Conservation (phyloP, 2,888 invertebrate species). For the Resseliella maxima region DNA sequence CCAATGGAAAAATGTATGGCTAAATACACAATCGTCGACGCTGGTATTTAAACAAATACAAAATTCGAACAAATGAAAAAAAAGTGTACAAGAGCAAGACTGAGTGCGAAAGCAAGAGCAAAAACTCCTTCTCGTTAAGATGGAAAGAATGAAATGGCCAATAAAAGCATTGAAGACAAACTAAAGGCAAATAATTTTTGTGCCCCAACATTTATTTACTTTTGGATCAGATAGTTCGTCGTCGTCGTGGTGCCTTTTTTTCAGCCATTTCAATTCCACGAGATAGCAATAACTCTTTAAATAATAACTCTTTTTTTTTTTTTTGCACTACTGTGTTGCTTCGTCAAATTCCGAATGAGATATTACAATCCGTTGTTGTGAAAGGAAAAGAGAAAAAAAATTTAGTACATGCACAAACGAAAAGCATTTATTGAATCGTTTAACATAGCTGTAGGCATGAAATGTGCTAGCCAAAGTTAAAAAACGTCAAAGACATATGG, state of each 20-base stretch:
- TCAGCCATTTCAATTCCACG: background rate
- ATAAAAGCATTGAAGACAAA: background rate
- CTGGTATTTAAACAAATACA: conserved; percentile 41
- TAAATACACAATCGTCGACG: background rate
- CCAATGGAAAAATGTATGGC: conserved; percentile 25
- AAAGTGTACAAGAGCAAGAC: background rate
- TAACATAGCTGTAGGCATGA: conserved; percentile 26
- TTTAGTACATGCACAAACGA: conserved; percentile 34
- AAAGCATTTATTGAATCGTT: conserved; percentile 26
- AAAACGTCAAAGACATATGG: background rate
- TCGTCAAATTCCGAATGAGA: background rate
- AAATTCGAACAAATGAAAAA: background rate
- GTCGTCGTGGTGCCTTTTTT: background rate
- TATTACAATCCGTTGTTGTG: background rate
- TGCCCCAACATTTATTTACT: background rate
- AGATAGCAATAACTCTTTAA: conserved; percentile 34
- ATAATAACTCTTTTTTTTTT: background rate
- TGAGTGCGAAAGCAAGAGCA: background rate
- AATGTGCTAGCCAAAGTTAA: background rate
- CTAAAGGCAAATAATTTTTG: conserved; percentile 3
- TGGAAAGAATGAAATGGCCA: background rate
- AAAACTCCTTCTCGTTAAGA: no score
- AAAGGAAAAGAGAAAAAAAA: background rate
- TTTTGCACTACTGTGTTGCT: no score
- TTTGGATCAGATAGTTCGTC: conserved; percentile 13